A percentile compares a stretch with the other conserved stretches of the same genome.
phyloP scores from a whole-genome alignment of 2,888 invertebrate species.

The Meta bourneti region DNA sequence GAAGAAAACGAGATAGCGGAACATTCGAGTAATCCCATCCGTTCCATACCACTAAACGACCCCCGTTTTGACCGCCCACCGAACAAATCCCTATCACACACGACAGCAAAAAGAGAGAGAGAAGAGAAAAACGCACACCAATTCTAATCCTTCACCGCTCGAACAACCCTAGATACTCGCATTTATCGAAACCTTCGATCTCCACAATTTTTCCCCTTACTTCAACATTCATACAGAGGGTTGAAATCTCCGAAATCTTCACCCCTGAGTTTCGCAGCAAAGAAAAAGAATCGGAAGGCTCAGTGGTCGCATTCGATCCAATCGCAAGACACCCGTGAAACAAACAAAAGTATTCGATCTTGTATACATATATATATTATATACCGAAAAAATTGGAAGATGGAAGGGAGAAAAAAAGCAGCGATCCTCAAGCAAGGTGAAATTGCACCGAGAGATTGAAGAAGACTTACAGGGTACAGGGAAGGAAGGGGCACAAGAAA shows the following conservation, averaged over 20 bases:
- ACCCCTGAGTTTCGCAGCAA: background rate
- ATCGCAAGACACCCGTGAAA: conserved; percentile 33
- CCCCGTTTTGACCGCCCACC: background rate
- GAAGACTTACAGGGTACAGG: conserved; percentile 35
- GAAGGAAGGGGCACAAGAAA: background rate
- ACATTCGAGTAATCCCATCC: background rate
- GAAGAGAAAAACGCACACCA: background rate
- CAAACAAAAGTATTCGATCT: conserved; percentile 23
- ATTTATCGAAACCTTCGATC: background rate
- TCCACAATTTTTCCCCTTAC: background rate
- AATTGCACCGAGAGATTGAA: conserved; percentile 69
- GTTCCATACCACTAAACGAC: background rate
- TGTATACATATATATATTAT: background rate
- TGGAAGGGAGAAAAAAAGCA: conserved; percentile 25
- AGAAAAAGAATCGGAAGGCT: conserved; percentile 10
- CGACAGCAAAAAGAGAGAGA: background rate
- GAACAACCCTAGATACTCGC: background rate
- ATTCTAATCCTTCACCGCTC: background rate
- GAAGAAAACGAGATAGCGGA: background rate
- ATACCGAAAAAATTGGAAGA: conserved; percentile 18
- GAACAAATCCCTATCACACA: background rate
- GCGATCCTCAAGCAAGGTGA: conserved; percentile 35
- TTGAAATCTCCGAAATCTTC: background rate
- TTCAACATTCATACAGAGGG: background rate
- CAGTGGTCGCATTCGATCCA: conserved; percentile 57